Conservation (phyloP, 2,888 invertebrate genomes). For the Drosophila sordidapex region DNA sequence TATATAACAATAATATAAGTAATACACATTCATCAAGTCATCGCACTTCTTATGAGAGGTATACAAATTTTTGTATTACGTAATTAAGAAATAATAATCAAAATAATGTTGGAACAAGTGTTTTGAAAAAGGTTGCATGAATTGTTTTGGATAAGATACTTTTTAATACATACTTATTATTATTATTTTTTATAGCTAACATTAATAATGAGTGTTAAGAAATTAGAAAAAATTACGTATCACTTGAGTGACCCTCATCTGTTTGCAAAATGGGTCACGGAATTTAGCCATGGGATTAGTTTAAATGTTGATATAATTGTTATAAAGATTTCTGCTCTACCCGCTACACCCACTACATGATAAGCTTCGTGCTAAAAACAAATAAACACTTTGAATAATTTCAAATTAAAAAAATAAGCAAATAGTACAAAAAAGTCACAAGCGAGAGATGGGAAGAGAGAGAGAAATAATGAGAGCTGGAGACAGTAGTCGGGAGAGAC, state of each 20-base stretch:
- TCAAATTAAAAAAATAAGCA: slow-evolving; percentile 60
- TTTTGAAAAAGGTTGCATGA: background rate
- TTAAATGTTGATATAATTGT: slow-evolving; percentile 6
- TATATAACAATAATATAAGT: background rate
- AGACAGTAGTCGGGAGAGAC: background rate
- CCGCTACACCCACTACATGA: slow-evolving; percentile 8
- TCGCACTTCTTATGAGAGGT: background rate
- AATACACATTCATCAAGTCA: background rate
- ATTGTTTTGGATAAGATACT: background rate
- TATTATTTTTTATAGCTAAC: background rate
- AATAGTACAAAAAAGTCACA: background rate
- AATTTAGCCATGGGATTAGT: background rate
- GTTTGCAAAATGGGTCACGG: background rate
- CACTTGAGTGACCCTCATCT: background rate
- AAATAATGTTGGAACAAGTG: background rate
- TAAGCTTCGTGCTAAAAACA: slow-evolving; percentile 37
- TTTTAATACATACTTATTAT: background rate
- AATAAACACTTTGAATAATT: slow-evolving; percentile 60
- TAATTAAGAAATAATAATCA: background rate
- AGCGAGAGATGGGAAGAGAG: background rate
- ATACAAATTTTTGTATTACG: background rate
- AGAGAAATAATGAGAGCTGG: background rate
- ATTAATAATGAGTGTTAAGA: background rate
- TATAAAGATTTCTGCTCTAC: background rate
- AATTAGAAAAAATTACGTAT: background rate